Evolutionary conservation across 2,888 invertebrate species (phyloP).

Genomic region (Dasypogon diadema): DNA sequence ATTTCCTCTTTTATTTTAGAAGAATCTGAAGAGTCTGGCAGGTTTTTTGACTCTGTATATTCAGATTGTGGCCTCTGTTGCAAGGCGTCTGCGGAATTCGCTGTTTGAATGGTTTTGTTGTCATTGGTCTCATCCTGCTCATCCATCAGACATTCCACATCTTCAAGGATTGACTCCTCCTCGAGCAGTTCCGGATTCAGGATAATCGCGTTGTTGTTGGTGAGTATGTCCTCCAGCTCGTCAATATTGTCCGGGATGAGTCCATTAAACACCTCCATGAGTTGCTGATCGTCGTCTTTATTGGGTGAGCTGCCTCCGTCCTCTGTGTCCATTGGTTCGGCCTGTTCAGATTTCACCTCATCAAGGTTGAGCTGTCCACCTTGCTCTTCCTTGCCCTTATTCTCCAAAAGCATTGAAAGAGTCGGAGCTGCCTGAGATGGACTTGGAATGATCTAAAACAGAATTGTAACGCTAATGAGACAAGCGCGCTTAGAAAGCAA

Average conservation of each 20-base stretch:
- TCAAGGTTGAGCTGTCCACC: neutral
- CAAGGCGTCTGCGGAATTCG: neutral
- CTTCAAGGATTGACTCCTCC: slow-evolving; percentile 65
- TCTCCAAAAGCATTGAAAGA: slow-evolving; percentile 78
- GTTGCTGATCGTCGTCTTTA: slow-evolving; percentile 65
- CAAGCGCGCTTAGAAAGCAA: neutral
- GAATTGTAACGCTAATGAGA: neutral
- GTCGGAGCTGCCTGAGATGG: slow-evolving; percentile 81
- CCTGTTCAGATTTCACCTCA: neutral
- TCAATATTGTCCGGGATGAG: slow-evolving; percentile 66
- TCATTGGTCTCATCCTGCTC: slow-evolving; percentile 55
- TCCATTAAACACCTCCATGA: slow-evolving; percentile 66
- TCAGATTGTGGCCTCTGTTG: slow-evolving; percentile 28
- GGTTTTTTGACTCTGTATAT: slow-evolving; percentile 53
- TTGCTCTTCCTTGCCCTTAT: slow-evolving; percentile 63
- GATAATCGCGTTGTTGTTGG: slow-evolving; percentile 59
- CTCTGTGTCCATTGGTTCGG: slow-evolving; percentile 60
- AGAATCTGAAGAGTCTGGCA: slow-evolving; percentile 41
- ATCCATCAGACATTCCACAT: slow-evolving; percentile 61
- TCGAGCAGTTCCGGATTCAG: slow-evolving; percentile 64
- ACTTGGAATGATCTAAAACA: slow-evolving; percentile 68
- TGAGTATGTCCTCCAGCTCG: slow-evolving; percentile 65
- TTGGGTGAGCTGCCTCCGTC: slow-evolving; percentile 57
- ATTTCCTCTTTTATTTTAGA: slow-evolving; percentile 52
- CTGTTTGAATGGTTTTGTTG: slow-evolving; percentile 14